Conservation (phyloP, 2,113 vertebrate genomes). For the Apistogramma diplotaenia region DNA sequence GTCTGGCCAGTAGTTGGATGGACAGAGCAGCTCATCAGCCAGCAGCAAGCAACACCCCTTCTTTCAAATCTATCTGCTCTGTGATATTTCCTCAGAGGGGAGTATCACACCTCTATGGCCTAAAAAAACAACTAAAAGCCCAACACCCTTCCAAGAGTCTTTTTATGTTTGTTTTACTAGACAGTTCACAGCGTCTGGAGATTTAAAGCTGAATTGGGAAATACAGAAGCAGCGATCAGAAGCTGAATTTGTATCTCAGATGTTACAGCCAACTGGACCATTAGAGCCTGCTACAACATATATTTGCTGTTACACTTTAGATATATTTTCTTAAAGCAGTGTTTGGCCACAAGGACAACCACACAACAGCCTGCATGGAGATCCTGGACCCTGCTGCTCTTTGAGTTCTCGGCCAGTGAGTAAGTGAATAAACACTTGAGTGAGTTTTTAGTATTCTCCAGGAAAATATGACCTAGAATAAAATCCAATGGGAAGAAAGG, state of each 20-base stretch:
- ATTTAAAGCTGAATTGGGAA: not conserved
- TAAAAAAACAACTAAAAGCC: not conserved
- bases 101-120: not conserved
- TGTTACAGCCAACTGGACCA: not conserved
- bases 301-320: not conserved
- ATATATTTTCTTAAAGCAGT: not conserved
- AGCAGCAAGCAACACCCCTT: not conserved
- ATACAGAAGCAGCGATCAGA: not conserved
- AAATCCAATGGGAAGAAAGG: not conserved
- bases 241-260: not conserved
- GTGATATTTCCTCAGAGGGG: not conserved
- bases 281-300: not conserved
- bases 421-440: not conserved
- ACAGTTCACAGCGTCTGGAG: not conserved
- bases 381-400: not conserved
- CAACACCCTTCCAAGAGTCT: not conserved
- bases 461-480: slow-evolving; percentile 10
- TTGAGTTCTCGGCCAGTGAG: not conserved
- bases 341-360: not conserved
- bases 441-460: not conserved
- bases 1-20: not conserved
- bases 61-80: not conserved
- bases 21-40: not conserved
- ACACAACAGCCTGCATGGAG: not conserved
- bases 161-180: not conserved